Percentiles rank a stretch among this genome's conserved stretches.
Conservation (phyloP, 2,888 invertebrate species). For the Microdon myrmicae region DNA sequence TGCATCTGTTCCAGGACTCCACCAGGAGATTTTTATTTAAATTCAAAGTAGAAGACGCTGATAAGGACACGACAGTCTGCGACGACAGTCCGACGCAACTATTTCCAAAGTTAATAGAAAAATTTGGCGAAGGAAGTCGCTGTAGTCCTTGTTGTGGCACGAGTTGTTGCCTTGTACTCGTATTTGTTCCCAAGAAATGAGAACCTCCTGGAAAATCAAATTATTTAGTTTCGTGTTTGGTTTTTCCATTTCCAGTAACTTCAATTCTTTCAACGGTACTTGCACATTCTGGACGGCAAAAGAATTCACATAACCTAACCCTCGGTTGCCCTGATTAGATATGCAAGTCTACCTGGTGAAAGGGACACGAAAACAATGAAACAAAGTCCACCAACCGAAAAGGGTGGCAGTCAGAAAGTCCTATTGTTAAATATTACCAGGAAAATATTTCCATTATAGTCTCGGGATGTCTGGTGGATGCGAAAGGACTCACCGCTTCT, state of each 20-base stretch:
- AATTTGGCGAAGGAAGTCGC: slow-evolving; percentile 4
- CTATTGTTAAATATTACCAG: slow-evolving; percentile 40
- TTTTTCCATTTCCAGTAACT: slow-evolving; percentile 10
- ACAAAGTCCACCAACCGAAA: slow-evolving; percentile 4
- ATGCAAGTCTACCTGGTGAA: slow-evolving; percentile 10
- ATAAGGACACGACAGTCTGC: slow-evolving; percentile 26
- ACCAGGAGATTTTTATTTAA: slow-evolving; percentile 43
- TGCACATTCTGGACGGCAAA: slow-evolving; percentile 16
- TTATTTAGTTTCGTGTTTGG: slow-evolving; percentile 32
- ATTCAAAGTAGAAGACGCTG: slow-evolving; percentile 30
- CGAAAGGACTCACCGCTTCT: slow-evolving; percentile 18
- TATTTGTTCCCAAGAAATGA: no score
- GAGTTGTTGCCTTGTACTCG: not conserved
- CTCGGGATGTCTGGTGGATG: slow-evolving; percentile 9
- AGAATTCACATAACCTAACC: slow-evolving; percentile 28
- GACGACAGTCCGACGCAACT: slow-evolving; percentile 33
- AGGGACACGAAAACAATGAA: slow-evolving; percentile 36
- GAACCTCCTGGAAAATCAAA: slow-evolving; percentile 32
- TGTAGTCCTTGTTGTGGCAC: slow-evolving; percentile 27
- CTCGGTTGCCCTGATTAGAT: slow-evolving; percentile 42
- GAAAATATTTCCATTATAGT: slow-evolving; percentile 39
- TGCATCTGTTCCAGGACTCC: slow-evolving; percentile 17
- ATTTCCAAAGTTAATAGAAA: slow-evolving; percentile 43
- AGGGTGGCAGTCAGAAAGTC: slow-evolving; percentile 33
- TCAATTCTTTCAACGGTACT: slow-evolving; percentile 15